Evolutionary conservation across 1,140 invertebrate species (phyloP).

Genomic region (Telenomus remus): DNA sequence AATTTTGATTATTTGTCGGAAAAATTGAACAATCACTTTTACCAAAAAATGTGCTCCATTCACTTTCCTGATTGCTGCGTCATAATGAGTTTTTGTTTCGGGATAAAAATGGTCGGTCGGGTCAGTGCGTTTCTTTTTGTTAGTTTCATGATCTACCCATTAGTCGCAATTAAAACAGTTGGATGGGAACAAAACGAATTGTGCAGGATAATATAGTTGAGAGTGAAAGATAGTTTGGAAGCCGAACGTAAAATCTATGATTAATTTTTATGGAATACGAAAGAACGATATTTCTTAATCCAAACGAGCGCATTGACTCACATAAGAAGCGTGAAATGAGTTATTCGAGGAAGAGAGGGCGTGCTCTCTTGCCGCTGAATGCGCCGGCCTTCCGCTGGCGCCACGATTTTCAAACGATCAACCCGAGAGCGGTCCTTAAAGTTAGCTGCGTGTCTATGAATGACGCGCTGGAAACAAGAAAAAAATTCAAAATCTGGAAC

Average conservation of each 20-base stretch:
- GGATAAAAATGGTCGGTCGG: too few relatives aligned
- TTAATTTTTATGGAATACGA: slow-evolving; percentile 59
- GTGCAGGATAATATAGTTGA: background rate
- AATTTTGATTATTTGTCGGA: too few relatives aligned
- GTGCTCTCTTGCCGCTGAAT: slow-evolving; percentile 48
- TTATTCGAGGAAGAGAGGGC: slow-evolving; percentile 48
- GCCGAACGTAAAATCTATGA: slow-evolving; percentile 31
- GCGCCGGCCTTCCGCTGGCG: slow-evolving; percentile 54
- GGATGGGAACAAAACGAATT: background rate
- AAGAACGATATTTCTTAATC: slow-evolving; percentile 55
- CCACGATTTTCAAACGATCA: slow-evolving; percentile 56
- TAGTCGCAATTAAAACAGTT: background rate
- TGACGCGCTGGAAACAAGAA: slow-evolving; percentile 60
- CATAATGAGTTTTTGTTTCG: background rate
- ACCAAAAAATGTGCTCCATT: background rate
- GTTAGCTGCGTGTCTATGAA: slow-evolving; percentile 41
- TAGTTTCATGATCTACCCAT: background rate
- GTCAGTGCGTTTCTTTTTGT: too few relatives aligned
- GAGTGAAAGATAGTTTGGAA: slow-evolving; percentile 1
- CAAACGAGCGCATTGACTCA: slow-evolving; percentile 55
- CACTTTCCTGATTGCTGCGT: background rate
- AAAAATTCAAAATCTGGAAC: too few relatives aligned
- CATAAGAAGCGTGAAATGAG: slow-evolving; percentile 58
- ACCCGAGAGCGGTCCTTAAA: slow-evolving; percentile 41
- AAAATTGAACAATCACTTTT: too few relatives aligned